Percentiles rank a stretch among this genome's conserved stretches.
Conservation (phyloP, 1,140 invertebrate species). For the Calephelis nemesis region DNA sequence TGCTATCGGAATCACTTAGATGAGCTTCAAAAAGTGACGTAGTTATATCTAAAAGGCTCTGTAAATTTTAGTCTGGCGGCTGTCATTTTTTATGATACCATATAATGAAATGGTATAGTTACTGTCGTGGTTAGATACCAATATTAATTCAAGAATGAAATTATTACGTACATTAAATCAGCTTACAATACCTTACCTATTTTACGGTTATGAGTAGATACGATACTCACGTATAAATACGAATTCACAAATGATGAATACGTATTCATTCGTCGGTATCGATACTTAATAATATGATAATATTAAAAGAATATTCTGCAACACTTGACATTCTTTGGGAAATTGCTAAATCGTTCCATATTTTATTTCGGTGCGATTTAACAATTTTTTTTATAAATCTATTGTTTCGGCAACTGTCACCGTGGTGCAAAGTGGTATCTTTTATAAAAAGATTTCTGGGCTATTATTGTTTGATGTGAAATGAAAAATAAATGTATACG, state of each 20-base stretch:
- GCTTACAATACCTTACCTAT: slow-evolving; percentile 75
- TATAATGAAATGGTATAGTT: slow-evolving; percentile 1
- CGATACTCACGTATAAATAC: slow-evolving; percentile 32
- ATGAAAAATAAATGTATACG: slow-evolving; percentile 58
- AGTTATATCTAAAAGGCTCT: neutral
- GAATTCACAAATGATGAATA: slow-evolving; percentile 35
- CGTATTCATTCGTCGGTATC: slow-evolving; percentile 40
- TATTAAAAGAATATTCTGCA: slow-evolving; percentile 78
- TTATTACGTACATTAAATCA: slow-evolving; percentile 76
- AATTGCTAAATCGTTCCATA: slow-evolving; percentile 42
- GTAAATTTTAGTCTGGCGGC: neutral
- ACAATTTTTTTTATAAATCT: slow-evolving; percentile 58
- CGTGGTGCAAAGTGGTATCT: slow-evolving; percentile 42
- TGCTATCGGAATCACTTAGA: neutral
- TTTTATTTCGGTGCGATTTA: slow-evolving; percentile 37
- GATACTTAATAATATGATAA: slow-evolving; percentile 73
- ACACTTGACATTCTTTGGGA: slow-evolving; percentile 74
- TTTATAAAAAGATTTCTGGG: slow-evolving; percentile 58
- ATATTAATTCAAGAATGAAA: slow-evolving; percentile 77
- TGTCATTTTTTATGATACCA: neutral
- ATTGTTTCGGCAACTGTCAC: slow-evolving; percentile 64
- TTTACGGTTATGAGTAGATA: slow-evolving; percentile 69
- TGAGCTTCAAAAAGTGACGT: neutral
- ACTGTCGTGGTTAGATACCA: slow-evolving; percentile 39
- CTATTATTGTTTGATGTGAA: slow-evolving; percentile 59